A percentile compares a stretch with the other conserved stretches of the same genome.
Evolutionary conservation across 2,113 vertebrate species (phyloP).

Genomic region (Arothron firmamentum): DNA sequence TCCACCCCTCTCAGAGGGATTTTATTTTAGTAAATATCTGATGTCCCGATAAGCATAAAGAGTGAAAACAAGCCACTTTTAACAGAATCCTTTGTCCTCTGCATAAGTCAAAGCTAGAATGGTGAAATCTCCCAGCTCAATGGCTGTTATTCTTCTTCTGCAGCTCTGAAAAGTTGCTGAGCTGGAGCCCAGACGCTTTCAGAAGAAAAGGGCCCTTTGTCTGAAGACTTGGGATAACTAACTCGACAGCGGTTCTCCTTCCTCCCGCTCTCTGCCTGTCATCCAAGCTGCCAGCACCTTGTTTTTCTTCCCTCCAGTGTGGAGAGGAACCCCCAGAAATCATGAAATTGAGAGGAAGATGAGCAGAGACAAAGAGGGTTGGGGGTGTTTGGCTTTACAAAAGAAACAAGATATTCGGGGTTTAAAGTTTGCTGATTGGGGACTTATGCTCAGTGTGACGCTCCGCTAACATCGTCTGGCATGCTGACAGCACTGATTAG

Average conservation of each 20-base stretch:
- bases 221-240: slow-evolving; percentile 28
- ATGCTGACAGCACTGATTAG: slow-evolving; percentile 56
- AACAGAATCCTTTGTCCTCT: no score
- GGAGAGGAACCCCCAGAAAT: neutral
- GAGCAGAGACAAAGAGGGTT: neutral
- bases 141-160: neutral
- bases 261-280: slow-evolving; percentile 23
- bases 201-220: slow-evolving; percentile 50
- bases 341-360: neutral
- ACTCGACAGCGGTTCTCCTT: slow-evolving; percentile 10
- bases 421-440: slow-evolving; percentile 45
- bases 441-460: slow-evolving; percentile 46
- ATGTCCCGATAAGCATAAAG: no score
- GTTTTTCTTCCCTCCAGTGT: neutral
- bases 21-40: no score
- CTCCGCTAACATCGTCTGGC: slow-evolving; percentile 49
- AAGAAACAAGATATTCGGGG: slow-evolving; percentile 30
- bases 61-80: no score
- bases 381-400: slow-evolving; percentile 10
- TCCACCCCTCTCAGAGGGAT: no score
- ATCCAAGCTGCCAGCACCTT: slow-evolving; percentile 15
- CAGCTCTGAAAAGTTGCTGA: slow-evolving; percentile 11
- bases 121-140: neutral
- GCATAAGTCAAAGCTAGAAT: neutral
- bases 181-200: slow-evolving; percentile 18